Percentiles rank a stretch among this genome's conserved stretches.
These are phyloP conservation scores for Lithophane semibrunnea DNA, from an alignment of 2,888 invertebrate genomes.

Conservation along the genomic window DNA sequence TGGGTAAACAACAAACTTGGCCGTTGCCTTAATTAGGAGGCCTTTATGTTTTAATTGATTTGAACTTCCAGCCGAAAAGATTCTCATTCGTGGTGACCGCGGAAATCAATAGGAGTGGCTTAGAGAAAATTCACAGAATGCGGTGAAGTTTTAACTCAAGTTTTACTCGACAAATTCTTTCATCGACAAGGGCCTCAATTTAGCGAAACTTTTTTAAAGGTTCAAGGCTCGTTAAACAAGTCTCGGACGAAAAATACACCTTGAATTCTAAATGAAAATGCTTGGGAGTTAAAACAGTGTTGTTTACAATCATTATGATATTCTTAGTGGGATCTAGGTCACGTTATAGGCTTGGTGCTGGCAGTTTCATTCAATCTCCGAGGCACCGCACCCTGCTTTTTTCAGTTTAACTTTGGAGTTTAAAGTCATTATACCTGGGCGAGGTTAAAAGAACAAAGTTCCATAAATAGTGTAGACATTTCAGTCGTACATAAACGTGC, in stretches of 20 bases:
- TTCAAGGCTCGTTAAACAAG: background rate
- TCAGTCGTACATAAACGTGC: background rate
- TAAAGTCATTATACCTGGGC: background rate
- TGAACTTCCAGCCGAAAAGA: background rate
- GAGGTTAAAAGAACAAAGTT: background rate
- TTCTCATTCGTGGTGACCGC: constrained; percentile 7
- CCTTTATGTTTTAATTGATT: constrained; percentile 32
- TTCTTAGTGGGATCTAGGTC: constrained; percentile 11
- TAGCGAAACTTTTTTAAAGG: constrained; percentile 23
- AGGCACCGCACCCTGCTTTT: background rate
- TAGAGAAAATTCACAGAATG: background rate
- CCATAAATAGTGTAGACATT: background rate
- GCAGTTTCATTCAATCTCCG: constrained; percentile 2
- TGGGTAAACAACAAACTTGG: background rate
- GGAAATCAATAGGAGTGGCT: constrained; percentile 19
- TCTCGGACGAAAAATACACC: constrained; percentile 14
- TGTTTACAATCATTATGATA: constrained; percentile 4
- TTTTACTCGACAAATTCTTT: background rate
- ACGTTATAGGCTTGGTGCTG: background rate
- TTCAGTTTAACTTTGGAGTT: constrained; percentile 8
- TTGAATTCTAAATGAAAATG: constrained; percentile 28
- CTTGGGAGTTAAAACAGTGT: background rate
- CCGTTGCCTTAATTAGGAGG: background rate
- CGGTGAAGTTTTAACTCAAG: background rate
- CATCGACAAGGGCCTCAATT: constrained; percentile 20